Base-by-base conservation (phyloP, 2,888 invertebrate species). In the Scaptodrosophila latifasciaeformis region DNA sequence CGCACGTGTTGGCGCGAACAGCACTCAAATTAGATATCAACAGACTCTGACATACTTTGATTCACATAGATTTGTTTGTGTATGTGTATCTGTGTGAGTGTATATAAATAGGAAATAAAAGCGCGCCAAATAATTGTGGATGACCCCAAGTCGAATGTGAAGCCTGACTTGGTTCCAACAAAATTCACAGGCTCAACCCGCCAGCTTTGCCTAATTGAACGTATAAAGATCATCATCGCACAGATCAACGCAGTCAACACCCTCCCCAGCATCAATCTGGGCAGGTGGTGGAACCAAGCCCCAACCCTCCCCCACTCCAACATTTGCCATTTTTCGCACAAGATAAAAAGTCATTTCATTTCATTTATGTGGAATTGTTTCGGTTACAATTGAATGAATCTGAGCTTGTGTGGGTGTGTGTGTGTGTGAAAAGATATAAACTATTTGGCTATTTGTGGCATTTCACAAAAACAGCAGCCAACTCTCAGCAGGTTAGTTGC, bases 1-100 rank as follows among this genome's bases (percentile, higher is more conserved):
- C 30, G 51, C 67, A 65, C 65, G 65, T 65, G 63, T 27, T n/a
- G n/a, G n/a, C n/a, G 27, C 5, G 27, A 6, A 27, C 9, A 27
- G 27, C 9, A 9, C 27, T 27, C 27, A 27, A 9, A 27, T 27
- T 9, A 27, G 27, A 27, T 27, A n/a, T n/a, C n/a, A n/a, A n/a
- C n/a, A n/a, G n/a, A n/a, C n/a, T n/a, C n/a, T n/a, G n/a, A n/a
- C n/a, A n/a, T n/a, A n/a, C n/a, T n/a, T n/a, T n/a, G n/a, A n/a
- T n/a, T n/a, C n/a, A n/a, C n/a, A n/a, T n/a, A n/a, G n/a, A n/a
- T n/a, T n/a, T n/a, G n/a, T n/a, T n/a, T n/a, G n/a, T n/a, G n/a
- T n/a, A n/a, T n/a, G n/a, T n/a, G n/a, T n/a, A n/a, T n/a, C n/a
- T n/a, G 37, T 37, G 37, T 37, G 37, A 37, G 37, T 17, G 37